phyloP scores from a whole-genome alignment of 2,888 invertebrate genomes.

The Drosophila stalkeri region DNA sequence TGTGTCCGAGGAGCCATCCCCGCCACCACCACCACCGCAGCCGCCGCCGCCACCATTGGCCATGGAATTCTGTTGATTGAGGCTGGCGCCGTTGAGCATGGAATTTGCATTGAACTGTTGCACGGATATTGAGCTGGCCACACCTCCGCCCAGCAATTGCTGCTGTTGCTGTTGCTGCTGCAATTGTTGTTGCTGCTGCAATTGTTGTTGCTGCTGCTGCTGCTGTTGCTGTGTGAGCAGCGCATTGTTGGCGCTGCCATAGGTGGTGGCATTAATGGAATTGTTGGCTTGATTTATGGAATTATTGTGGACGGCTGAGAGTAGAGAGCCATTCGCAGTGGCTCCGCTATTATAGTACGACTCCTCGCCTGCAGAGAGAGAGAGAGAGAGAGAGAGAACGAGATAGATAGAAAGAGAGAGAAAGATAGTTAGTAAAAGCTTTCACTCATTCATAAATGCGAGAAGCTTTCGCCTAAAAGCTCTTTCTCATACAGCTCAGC shows the following conservation, averaged over 20 bases:
- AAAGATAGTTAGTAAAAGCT: not conserved
- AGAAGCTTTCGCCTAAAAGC: conserved; percentile 32
- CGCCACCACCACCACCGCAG: conserved; percentile 45
- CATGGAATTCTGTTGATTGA: conserved; percentile 73
- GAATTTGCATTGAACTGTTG: conserved; percentile 84
- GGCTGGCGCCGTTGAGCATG: conserved; percentile 68
- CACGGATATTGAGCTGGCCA: conserved; percentile 85
- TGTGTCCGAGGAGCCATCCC: conserved; percentile 79
- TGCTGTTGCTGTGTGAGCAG: conserved; percentile 73
- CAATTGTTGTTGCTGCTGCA: conserved; percentile 64
- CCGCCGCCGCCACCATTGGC: conserved; percentile 60
- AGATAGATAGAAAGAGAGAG: conserved; percentile 1
- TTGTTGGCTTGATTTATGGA: conserved; percentile 81
- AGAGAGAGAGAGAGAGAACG: not conserved
- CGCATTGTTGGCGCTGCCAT: conserved; percentile 76
- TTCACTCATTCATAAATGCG: conserved; percentile 61
- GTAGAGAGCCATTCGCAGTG: conserved; percentile 83
- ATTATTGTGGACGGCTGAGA: conserved; percentile 84
- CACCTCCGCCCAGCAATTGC: conserved; percentile 53
- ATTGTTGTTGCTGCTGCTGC: conserved; percentile 67
- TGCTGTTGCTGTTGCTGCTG: conserved; percentile 59
- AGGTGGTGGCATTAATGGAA: conserved; percentile 82
- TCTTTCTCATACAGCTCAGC: conserved; percentile 49
- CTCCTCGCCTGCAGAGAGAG: conserved; percentile 81
- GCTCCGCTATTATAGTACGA: conserved; percentile 81